Conservation (phyloP, 2,888 invertebrate genomes). For the Rhagonycha lutea region DNA sequence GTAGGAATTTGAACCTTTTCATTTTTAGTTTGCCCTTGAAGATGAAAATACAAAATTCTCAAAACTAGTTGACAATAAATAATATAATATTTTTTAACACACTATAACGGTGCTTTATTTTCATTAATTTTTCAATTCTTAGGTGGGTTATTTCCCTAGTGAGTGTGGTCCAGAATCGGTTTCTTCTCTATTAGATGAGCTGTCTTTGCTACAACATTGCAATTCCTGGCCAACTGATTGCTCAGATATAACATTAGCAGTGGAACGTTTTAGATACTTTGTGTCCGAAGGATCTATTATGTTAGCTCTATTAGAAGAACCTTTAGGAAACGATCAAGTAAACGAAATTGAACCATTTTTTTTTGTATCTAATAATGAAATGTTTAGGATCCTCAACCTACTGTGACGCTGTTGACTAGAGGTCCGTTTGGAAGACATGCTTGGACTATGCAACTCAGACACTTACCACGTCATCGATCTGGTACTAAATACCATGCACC, state of each 20-base stretch:
- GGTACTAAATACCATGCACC: slow-evolving; percentile 68
- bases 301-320: slow-evolving; percentile 88
- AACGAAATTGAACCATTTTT: neutral
- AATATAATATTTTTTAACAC: too few species aligned
- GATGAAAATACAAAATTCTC: too few species aligned
- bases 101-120: too few species aligned
- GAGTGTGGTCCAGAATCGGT: slow-evolving; percentile 83
- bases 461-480: slow-evolving; percentile 82
- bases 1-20: too few species aligned
- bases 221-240: slow-evolving; percentile 63
- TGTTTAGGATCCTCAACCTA: slow-evolving; percentile 88
- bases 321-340: slow-evolving; percentile 71
- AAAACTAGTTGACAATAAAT: too few species aligned
- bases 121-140: too few species aligned
- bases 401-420: slow-evolving; percentile 84
- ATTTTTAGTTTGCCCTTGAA: too few species aligned
- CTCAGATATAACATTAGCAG: slow-evolving; percentile 62
- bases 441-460: slow-evolving; percentile 89
- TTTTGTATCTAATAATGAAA: neutral
- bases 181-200: slow-evolving; percentile 87
- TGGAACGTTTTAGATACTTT: slow-evolving; percentile 82
- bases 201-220: slow-evolving; percentile 77
- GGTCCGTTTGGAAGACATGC: slow-evolving; percentile 94
- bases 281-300: slow-evolving; percentile 89
- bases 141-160: slow-evolving; percentile 83